A percentile compares a stretch with the other conserved stretches of the same genome.
These are phyloP conservation scores for Proterorhinus semilunaris DNA, from an alignment of 2,113 vertebrate genomes.

Conservation along the genomic window DNA sequence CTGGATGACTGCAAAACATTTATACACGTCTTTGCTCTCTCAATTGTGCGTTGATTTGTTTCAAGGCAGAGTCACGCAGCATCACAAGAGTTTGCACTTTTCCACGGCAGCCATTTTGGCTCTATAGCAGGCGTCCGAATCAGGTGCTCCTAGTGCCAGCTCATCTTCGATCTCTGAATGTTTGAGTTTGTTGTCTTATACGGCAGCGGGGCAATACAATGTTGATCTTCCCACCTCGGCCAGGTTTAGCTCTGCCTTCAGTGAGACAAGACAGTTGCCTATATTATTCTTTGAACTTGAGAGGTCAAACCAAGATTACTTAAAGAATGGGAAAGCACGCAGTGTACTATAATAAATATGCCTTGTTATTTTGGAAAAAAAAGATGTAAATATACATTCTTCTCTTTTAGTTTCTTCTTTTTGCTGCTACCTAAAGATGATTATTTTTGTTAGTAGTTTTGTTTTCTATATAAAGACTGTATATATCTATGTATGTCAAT, in stretches of 20 bases:
- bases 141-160: slow-evolving; percentile 14
- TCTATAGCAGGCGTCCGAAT: slow-evolving; percentile 21
- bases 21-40: slow-evolving; percentile 33
- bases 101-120: slow-evolving; percentile 43
- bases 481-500: slow-evolving; percentile 72
- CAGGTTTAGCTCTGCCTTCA: slow-evolving; percentile 23
- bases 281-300: slow-evolving; percentile 56
- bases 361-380: slow-evolving; percentile 69
- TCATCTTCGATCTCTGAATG: slow-evolving; percentile 43
- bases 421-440: slow-evolving; percentile 80
- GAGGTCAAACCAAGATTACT: slow-evolving; percentile 63
- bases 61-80: slow-evolving; percentile 29
- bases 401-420: slow-evolving; percentile 71
- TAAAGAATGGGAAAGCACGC: slow-evolving; percentile 68
- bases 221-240: slow-evolving; percentile 13
- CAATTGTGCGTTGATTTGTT: slow-evolving; percentile 10
- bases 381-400: slow-evolving; percentile 71
- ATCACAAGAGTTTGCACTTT: slow-evolving; percentile 45
- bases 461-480: slow-evolving; percentile 76
- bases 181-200: neutral
- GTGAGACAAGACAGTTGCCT: slow-evolving; percentile 45
- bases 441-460: slow-evolving; percentile 78
- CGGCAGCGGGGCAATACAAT: slow-evolving; percentile 21
- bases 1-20: slow-evolving; percentile 49
- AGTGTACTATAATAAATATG: slow-evolving; percentile 68